Evolutionary conservation across 2,113 vertebrate species (phyloP), one percentile per base, ranked within the genome.

Genomic region (Dicentrarchus labrax): DNA sequence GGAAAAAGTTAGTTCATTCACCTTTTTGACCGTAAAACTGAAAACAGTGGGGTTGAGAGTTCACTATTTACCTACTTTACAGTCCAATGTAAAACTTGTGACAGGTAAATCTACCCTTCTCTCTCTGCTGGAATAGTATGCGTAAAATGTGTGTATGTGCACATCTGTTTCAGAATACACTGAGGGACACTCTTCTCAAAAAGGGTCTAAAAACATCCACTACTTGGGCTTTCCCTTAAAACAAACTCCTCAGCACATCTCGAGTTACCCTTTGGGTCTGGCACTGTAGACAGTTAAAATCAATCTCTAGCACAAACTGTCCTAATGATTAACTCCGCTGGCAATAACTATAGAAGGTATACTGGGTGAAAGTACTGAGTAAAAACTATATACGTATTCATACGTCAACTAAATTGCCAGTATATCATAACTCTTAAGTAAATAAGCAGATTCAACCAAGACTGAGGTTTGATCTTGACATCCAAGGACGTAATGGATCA

Each of bases 401-500:
- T 16, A 61, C 39, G 0, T n/a, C 8, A 1, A 65, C 39, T 30
- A 41, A 79, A 39, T 53, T 11, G 19, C 13, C 39, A 43, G 17
- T 6, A 38, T 56, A 7, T 78, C 53, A 81, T 8, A 64, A 54
- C 19, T 50, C 47, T 41, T 47, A 56, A 24, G 50, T 65, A 84
- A 80, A 84, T 54, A 76, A 64, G 17, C 13, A 47, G 16, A 83
- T 76, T 82, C 13, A 43, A 71, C 24, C 12, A 16, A 66, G 45
- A 48, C 50, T 22, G 39, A 47, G 19, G 75, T 67, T 57, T 76
- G 54, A 82, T 76, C 75, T 85, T 69, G 11, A 64, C 65, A 84
- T 61, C 56, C 60, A 87, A 67, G 67, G 77, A 89, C 67, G 21
- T n/a, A 22, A 6, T 54, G 57, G 68, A 79, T 90, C 79, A 56